A percentile compares a stretch with the other conserved stretches of the same genome.
phyloP scores from a whole-genome alignment of 2,888 invertebrate genomes.

The Tortricodes alternella region DNA sequence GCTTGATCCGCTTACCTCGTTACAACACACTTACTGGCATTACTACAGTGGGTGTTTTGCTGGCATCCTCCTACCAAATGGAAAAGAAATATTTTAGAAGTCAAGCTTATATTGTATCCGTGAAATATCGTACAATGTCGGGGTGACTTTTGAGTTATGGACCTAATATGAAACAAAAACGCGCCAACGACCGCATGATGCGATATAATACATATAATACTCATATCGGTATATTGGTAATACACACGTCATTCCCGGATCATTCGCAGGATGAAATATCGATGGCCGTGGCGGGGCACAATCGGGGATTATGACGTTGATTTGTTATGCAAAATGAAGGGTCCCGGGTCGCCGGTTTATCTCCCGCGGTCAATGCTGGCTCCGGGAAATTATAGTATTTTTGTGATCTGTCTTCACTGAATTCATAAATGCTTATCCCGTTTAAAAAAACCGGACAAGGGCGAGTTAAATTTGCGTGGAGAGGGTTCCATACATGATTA shows the following conservation, averaged over 20 bases:
- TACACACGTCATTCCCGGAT: conserved; percentile 22
- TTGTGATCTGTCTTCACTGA: conserved; percentile 1
- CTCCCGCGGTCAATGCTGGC: conserved; percentile 10
- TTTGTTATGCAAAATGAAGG: conserved; percentile 55
- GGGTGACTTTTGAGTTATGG: conserved; percentile 15
- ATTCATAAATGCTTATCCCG: too few relatives aligned
- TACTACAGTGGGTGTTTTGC: too few relatives aligned
- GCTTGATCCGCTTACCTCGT: not conserved
- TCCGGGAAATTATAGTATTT: conserved; percentile 9
- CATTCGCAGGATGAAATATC: conserved; percentile 38
- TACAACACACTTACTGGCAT: not conserved
- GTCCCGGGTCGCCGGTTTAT: conserved; percentile 29
- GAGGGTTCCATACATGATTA: too few relatives aligned
- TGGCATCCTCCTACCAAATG: too few relatives aligned
- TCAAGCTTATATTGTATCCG: not conserved
- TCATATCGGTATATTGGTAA: too few relatives aligned
- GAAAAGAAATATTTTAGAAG: not conserved
- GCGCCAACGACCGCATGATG: conserved; percentile 8
- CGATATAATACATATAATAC: too few relatives aligned
- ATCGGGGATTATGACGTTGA: conserved; percentile 43
- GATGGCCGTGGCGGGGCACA: conserved; percentile 33
- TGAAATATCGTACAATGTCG: not conserved
- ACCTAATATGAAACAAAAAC: conserved; percentile 20
- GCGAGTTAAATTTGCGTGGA: too few relatives aligned
- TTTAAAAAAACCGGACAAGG: too few relatives aligned